These are phyloP conservation scores for Bombus impatiens DNA, from an alignment of 1,140 invertebrate genomes.

Conservation along the genomic window DNA sequence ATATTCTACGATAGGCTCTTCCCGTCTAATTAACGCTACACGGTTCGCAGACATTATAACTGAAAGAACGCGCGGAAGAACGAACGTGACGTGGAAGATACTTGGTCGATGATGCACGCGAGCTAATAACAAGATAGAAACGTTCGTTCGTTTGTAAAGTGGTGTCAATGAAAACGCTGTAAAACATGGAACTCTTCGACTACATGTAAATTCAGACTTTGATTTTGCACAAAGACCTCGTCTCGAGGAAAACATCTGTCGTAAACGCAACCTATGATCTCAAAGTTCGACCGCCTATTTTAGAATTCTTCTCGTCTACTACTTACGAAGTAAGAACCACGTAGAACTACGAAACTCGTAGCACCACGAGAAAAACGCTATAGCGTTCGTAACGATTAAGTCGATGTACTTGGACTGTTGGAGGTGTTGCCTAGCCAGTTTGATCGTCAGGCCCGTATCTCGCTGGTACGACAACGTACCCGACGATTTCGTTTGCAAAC, in stretches of 20 bases:
- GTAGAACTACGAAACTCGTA: not conserved
- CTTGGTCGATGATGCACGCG: not conserved
- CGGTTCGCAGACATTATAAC: too few relatives aligned
- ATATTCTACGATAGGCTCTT: not conserved
- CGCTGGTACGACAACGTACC: not conserved
- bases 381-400: not conserved
- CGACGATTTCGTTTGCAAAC: constrained; percentile 36
- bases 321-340: not conserved
- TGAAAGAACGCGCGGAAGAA: not conserved
- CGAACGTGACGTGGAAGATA: not conserved
- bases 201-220: not conserved
- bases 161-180: not conserved
- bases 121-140: not conserved
- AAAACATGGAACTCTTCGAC: not conserved
- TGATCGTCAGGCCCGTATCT: not conserved
- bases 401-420: not conserved
- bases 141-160: not conserved
- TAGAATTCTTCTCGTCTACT: not conserved
- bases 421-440: not conserved
- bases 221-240: not conserved
- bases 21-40: not conserved
- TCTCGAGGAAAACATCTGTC: not conserved
- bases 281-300: not conserved
- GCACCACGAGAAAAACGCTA: not conserved
- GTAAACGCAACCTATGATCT: not conserved